Percentiles rank a stretch among this genome's conserved stretches.
Evolutionary conservation across 2,797 vertebrate species (phyloP).

Genomic region (Labroides dimidiatus): DNA sequence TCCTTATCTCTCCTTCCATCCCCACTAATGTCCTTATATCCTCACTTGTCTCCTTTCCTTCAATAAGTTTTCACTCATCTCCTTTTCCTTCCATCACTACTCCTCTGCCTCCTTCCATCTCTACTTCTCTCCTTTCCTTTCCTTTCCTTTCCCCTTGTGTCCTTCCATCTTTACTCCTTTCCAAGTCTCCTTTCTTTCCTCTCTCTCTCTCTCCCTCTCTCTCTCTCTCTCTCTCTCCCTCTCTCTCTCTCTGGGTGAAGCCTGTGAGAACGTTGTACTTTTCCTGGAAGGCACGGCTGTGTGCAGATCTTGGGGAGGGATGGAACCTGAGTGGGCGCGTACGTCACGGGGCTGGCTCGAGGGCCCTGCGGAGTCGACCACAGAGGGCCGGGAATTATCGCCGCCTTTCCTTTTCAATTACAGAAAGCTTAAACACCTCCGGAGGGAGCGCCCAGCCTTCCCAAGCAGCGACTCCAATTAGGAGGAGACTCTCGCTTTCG

Average conservation of each 20-base stretch:
- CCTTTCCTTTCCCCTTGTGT: no score
- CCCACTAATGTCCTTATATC: no score
- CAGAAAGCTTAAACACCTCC: conserved; percentile 77
- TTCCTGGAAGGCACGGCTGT: conserved; percentile 80
- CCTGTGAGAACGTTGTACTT: conserved; percentile 75
- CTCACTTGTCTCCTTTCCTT: no score
- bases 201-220: no score
- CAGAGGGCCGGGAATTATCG: conserved; percentile 78
- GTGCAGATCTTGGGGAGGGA: conserved; percentile 71
- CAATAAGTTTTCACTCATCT: no score
- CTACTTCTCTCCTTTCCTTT: no score
- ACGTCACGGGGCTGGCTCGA: conserved; percentile 76
- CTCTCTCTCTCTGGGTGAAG: conserved; percentile 44
- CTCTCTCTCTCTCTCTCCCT: no score
- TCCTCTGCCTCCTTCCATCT: no score
- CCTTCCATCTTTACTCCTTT: no score
- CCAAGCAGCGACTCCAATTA: conserved; percentile 71
- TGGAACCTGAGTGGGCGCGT: conserved; percentile 77
- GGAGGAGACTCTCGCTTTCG: conserved; percentile 75
- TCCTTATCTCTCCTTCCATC: no score
- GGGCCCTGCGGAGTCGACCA: conserved; percentile 73
- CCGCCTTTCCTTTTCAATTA: conserved; percentile 83
- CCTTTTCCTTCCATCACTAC: no score
- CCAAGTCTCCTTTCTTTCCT: no score
- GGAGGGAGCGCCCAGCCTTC: conserved; percentile 60